phyloP scores from a whole-genome alignment of 2,797 vertebrate species.

The Silurus aristotelis region DNA sequence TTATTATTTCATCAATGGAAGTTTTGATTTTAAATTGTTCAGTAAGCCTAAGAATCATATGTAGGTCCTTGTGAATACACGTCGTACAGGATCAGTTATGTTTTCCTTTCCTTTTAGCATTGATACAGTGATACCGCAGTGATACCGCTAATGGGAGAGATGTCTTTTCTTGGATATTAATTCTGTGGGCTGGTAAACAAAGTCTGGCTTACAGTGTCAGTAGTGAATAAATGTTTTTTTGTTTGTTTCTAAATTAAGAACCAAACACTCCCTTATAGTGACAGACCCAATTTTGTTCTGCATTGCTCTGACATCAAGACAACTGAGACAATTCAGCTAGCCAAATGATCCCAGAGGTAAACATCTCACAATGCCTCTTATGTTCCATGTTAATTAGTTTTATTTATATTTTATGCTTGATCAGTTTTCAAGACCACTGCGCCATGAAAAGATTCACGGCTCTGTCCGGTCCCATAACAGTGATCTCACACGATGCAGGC shows the following conservation, averaged over 20 bases:
- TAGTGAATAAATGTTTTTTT: no score
- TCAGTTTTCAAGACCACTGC: constrained; percentile 36
- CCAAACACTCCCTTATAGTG: not conserved
- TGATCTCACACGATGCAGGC: constrained; percentile 57
- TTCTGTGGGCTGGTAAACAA: not conserved
- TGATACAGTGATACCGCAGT: not conserved
- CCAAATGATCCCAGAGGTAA: constrained; percentile 10
- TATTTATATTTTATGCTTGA: constrained; percentile 28
- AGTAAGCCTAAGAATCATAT: not conserved
- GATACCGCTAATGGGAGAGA: not conserved
- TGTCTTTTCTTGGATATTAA: not conserved
- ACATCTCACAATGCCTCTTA: constrained; percentile 26
- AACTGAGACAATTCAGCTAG: not conserved
- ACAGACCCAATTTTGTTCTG: constrained; percentile 9
- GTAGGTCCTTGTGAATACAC: not conserved
- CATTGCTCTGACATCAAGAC: constrained; percentile 35
- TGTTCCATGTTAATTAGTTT: constrained; percentile 22
- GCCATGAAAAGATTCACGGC: constrained; percentile 36
- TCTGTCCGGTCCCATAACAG: constrained; percentile 53
- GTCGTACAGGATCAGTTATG: not conserved
- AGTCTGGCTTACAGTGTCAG: not conserved
- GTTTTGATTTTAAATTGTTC: not conserved
- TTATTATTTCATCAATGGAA: not conserved
- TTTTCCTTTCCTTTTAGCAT: not conserved
- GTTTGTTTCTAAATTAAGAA: not conserved